phyloP scores from a whole-genome alignment of 2,113 vertebrate species.

The Calonectris borealis region DNA sequence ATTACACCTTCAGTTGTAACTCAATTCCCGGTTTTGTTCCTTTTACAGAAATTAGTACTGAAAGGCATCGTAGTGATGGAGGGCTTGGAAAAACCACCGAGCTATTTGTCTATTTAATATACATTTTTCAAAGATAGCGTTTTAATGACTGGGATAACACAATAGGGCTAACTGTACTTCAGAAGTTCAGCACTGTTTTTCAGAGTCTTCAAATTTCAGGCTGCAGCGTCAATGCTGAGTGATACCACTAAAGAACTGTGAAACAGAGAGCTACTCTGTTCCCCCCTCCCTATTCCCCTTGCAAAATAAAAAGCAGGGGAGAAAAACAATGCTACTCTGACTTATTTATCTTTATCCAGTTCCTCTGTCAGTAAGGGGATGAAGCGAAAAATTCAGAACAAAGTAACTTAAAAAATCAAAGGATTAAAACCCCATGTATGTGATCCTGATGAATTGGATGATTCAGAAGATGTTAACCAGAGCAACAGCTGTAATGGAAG shows the following conservation, averaged over 20 bases:
- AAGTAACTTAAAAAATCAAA: slow-evolving; percentile 69
- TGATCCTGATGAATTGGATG: slow-evolving; percentile 70
- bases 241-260: background rate
- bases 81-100: background rate
- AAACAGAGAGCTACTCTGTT: background rate
- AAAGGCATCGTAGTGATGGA: background rate
- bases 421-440: slow-evolving; percentile 41
- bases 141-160: background rate
- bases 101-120: slow-evolving; percentile 35
- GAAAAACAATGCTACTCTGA: slow-evolving; percentile 14
- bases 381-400: slow-evolving; percentile 62
- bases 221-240: background rate
- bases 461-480: slow-evolving; percentile 71
- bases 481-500: slow-evolving; percentile 71
- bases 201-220: background rate
- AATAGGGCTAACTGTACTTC: background rate
- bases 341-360: slow-evolving; percentile 62
- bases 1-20: slow-evolving; percentile 47
- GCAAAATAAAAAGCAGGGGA: slow-evolving; percentile 33
- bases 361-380: slow-evolving; percentile 57
- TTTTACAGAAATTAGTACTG: slow-evolving; percentile 38
- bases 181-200: background rate
- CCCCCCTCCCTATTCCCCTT: background rate
- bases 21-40: slow-evolving; percentile 12
- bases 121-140: background rate